Conservation (phyloP, 2,113 vertebrate genomes). For the Tautogolabrus adspersus region DNA sequence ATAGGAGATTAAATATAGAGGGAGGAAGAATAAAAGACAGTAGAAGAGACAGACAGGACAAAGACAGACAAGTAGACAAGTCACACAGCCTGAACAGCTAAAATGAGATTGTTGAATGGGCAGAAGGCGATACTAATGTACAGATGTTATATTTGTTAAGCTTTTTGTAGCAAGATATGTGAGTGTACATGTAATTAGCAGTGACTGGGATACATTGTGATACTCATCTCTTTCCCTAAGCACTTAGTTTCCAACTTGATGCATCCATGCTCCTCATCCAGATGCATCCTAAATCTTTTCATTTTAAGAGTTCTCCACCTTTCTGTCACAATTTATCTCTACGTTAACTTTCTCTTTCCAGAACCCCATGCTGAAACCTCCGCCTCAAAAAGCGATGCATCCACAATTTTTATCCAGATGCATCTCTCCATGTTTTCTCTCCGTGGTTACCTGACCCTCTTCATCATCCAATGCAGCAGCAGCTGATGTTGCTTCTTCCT, state of each 20-base stretch:
- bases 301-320: slow-evolving; percentile 28
- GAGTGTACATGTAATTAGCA: slow-evolving; percentile 37
- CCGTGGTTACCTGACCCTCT: slow-evolving; percentile 81
- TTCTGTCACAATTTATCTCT: slow-evolving; percentile 25
- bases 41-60: slow-evolving; percentile 45
- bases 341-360: slow-evolving; percentile 33
- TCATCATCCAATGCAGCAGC: slow-evolving; percentile 65
- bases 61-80: slow-evolving; percentile 45
- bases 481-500: slow-evolving; percentile 59
- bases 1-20: not conserved
- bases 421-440: slow-evolving; percentile 71
- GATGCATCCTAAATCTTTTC: slow-evolving; percentile 72
- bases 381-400: slow-evolving; percentile 71
- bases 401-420: slow-evolving; percentile 68
- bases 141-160: slow-evolving; percentile 24
- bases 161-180: slow-evolving; percentile 25
- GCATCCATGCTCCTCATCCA: slow-evolving; percentile 63
- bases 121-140: slow-evolving; percentile 15
- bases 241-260: slow-evolving; percentile 59
- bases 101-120: slow-evolving; percentile 29
- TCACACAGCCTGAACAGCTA: slow-evolving; percentile 28
- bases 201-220: slow-evolving; percentile 24
- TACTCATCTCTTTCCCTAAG: slow-evolving; percentile 41
- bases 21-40: slow-evolving; percentile 28
- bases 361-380: slow-evolving; percentile 52